Percentiles rank a stretch among this genome's conserved stretches.
phyloP scores from a whole-genome alignment of 2,888 invertebrate genomes.

The Ochropleura leucogaster region DNA sequence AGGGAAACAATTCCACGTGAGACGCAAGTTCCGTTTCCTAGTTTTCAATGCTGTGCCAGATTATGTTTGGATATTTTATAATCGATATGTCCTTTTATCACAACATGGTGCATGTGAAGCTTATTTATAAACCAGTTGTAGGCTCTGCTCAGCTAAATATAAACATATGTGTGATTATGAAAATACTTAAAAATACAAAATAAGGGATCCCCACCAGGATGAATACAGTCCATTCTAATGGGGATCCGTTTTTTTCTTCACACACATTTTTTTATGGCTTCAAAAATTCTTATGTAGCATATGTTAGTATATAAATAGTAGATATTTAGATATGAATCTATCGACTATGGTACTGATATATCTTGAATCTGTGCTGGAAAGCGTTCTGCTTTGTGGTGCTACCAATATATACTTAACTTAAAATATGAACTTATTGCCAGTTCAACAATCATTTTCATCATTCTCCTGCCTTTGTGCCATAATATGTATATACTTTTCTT shows the following conservation, averaged over 20 bases:
- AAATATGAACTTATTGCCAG: too few species aligned
- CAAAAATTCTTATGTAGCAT: neutral
- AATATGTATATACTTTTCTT: too few species aligned
- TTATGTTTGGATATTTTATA: constrained; percentile 44
- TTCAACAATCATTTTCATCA: too few species aligned
- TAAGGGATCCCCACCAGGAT: too few species aligned
- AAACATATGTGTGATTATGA: neutral
- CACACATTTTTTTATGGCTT: neutral
- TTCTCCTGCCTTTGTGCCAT: too few species aligned
- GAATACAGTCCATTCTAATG: neutral
- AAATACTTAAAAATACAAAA: neutral
- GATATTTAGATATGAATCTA: neutral
- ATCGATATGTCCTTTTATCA: neutral
- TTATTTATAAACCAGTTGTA: neutral
- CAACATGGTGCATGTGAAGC: neutral
- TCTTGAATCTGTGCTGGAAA: neutral
- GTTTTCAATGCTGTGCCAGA: constrained; percentile 71
- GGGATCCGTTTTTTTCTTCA: neutral
- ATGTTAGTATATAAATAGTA: neutral
- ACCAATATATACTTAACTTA: too few species aligned
- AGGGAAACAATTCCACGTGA: constrained; percentile 51
- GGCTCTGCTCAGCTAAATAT: neutral
- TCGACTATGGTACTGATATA: neutral
- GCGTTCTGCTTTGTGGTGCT: too few species aligned
- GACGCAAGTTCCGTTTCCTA: constrained; percentile 79